Conservation (phyloP, 2,113 vertebrate genomes). For the Sebastes schlegelii region DNA sequence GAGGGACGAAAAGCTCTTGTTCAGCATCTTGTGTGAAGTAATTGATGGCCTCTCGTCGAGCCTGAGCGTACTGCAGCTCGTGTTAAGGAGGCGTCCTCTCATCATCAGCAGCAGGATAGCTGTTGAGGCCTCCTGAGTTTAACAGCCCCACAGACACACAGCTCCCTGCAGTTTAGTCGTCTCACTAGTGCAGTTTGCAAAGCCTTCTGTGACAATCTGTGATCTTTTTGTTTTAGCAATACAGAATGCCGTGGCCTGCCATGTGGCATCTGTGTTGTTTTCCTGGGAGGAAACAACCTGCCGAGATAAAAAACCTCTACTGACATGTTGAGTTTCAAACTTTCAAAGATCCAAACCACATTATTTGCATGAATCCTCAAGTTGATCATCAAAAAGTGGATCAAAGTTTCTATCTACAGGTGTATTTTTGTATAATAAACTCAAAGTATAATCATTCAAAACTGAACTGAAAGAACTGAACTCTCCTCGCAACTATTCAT, state of each 20-base stretch:
- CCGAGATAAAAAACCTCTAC: neutral
- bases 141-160: neutral
- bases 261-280: neutral
- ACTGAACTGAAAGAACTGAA: neutral
- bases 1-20: neutral
- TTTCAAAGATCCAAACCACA: neutral
- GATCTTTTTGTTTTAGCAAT: neutral
- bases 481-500: neutral
- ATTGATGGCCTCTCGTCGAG: neutral
- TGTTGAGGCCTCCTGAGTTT: neutral
- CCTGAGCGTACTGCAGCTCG: neutral
- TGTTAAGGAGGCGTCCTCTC: neutral
- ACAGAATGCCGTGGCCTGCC: neutral
- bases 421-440: neutral
- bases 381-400: neutral
- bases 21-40: neutral
- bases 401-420: neutral
- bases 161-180: neutral
- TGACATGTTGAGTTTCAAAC: neutral
- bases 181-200: neutral
- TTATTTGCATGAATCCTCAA: neutral
- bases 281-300: neutral
- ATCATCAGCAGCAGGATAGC: constrained; percentile 2
- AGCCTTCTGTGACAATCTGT: neutral
- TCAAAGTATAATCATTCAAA: no score